Percentiles rank a stretch among this genome's conserved stretches.
Evolutionary conservation across 2,797 vertebrate species (phyloP).

Genomic region (Momotus momota): DNA sequence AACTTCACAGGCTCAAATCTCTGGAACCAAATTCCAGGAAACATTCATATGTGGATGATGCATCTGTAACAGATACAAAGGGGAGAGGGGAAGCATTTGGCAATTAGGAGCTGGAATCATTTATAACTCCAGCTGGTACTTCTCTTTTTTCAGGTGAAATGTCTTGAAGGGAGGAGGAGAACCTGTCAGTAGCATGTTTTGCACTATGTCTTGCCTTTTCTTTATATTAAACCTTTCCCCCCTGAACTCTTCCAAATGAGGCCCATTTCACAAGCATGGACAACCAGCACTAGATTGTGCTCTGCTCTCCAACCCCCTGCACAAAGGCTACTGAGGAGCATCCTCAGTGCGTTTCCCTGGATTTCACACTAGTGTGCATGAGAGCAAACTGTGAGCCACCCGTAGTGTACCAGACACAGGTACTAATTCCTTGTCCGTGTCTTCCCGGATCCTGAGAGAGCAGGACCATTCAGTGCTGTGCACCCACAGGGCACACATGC

Average conservation of each 20-base stretch:
- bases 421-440: not conserved
- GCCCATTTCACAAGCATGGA: not conserved
- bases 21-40: slow-evolving; percentile 66
- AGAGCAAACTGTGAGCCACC: not conserved
- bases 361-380: not conserved
- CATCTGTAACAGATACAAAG: slow-evolving; percentile 67
- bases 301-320: not conserved
- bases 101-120: slow-evolving; percentile 32
- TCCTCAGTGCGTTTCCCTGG: not conserved
- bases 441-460: not conserved
- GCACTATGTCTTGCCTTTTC: not conserved
- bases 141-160: slow-evolving; percentile 64
- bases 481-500: not conserved
- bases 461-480: not conserved
- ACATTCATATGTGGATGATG: slow-evolving; percentile 55
- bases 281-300: not conserved
- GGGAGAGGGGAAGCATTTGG: slow-evolving; percentile 57
- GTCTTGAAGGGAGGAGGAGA: slow-evolving; percentile 15
- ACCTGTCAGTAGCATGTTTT: slow-evolving; percentile 16
- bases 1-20: slow-evolving; percentile 63
- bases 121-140: slow-evolving; percentile 61
- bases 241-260: not conserved
- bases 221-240: not conserved
- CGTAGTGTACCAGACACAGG: fast-evolving
- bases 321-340: not conserved